These are phyloP conservation scores for Apteryx owenii DNA, from an alignment of 2,113 vertebrate species.

Conservation along the genomic window DNA sequence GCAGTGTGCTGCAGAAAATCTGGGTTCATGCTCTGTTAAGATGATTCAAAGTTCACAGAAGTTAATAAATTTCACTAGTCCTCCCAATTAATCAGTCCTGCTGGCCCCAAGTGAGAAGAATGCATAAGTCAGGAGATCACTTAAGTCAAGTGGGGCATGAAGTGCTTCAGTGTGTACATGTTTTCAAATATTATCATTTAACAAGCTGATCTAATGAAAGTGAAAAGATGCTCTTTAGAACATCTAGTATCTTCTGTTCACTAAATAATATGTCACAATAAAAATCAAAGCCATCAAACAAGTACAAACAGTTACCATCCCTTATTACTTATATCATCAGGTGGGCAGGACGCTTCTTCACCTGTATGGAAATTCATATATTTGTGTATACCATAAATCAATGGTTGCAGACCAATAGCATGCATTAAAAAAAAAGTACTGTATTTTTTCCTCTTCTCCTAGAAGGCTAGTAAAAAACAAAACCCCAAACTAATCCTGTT, in stretches of 20 bases:
- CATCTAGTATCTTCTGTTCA: neutral
- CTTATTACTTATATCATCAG: neutral
- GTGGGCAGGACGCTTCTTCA: neutral
- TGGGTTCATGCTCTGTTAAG: neutral
- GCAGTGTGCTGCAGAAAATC: rapidly evolving
- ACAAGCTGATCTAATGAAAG: neutral
- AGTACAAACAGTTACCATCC: neutral
- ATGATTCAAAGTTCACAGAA: neutral
- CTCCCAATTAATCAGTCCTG: neutral
- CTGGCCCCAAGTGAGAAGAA: neutral
- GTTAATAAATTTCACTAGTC: neutral
- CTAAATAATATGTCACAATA: neutral
- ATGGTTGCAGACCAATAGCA: neutral
- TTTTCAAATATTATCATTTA: neutral
- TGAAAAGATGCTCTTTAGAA: neutral
- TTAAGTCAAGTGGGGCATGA: neutral
- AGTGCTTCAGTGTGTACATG: neutral
- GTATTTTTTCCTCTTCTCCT: neutral
- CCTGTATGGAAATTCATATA: neutral
- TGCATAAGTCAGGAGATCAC: neutral
- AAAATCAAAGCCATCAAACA: neutral
- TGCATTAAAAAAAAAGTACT: neutral
- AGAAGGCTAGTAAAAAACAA: neutral
- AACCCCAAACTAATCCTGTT: neutral
- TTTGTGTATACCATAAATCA: neutral